Evolutionary conservation across 1,140 invertebrate genomes (phyloP), one percentile per base, ranked within the genome.

Genomic region (Pseudomyrmex dendroicus): DNA sequence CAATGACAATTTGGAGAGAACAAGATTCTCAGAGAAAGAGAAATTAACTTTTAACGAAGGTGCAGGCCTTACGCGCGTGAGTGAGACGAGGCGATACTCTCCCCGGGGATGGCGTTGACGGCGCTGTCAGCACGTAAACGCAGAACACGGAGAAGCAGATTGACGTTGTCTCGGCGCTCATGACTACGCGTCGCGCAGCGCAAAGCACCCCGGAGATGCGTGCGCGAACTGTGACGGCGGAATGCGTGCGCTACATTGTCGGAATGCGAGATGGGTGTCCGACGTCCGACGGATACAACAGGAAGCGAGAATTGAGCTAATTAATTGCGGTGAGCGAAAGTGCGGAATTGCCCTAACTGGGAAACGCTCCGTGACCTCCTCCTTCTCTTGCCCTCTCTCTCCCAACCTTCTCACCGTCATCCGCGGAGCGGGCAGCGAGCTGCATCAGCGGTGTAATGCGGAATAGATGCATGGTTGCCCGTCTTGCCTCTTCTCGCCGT

Each of bases 251-350:
- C 5, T 35, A 73, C 77, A 17, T 86, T 66, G 67, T 25, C 48
- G 82, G 87, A 76, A 88, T 84, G 84, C 72, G 50, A 25, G 56
- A 52, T 61, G 61, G 67, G 52, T 57, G 52, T 54, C 46, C 64
- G 83, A 56, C 59, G 68, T 17, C 59, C 44, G 84, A 68, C 74
- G 66, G 77, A 74, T 77, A 91, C 90, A 92, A 92, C 92, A 91
- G 93, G 93, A 94, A 94, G 90, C 87, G 91, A 88, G 88, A 93
- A 93, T 94, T 93, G 91, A 93, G 90, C 90, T 89, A 91, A 93
- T 94, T 94, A 94, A 94, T 92, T 90, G 90, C 89, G 88, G 86
- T 88, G 90, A 66, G 89, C 91, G 89, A 91, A 92, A 92, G 91
- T 90, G 89, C 91, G 91, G 89, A 93, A 92, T 92, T 91, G 89